Base-by-base conservation (phyloP, 2,888 invertebrate genomes). In the Coelopa pilipes region DNA sequence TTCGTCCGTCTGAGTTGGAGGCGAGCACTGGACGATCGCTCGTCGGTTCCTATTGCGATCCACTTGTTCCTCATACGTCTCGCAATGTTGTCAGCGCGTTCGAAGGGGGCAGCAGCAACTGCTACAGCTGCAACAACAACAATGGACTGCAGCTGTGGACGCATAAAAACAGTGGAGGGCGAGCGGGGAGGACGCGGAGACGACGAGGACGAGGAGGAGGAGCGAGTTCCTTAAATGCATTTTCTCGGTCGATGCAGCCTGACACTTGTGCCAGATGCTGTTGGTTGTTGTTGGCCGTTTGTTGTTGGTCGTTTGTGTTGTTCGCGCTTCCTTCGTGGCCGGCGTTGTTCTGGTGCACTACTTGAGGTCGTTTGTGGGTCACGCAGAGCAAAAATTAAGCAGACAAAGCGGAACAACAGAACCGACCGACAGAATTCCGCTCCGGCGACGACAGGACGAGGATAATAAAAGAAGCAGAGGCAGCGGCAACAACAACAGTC, bases 41-140 rank as follows among this genome's bases (percentile, higher is more conserved):
- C 34, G 34, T 34, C 34, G 34, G 34, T 34, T 34, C 7, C 34
- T 34, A n/a, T n/a, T n/a, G n/a, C n/a, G n/a, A n/a, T 34, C 34
- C 4, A 4, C 34, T 34, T 34, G 34, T 7, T 34, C 7, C 34
- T 34, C 68, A 72, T 69, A 45, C 69, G 46, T 59, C 72, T 68
- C 68, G 72, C 63, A 21, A 57, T 15, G 57, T 71, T 75, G 65
- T 45, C 60, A 66, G 10, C 72, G 15, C 59, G 19, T 62, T 53
- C 11, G 21, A 60, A 46, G 55, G n/a, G n/a, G 13, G n/a, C 49
- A 21, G 50, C 24, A 63, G 45, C 24, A 66, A 17, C 17, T 57
- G 34, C 34, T 4, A 7, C 34, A 34, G 34, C 34, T 2, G 7
- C 34, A 2, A 4, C 34, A 34, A 34, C 34, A 7, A 34, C 34